Percentiles rank a stretch among this genome's conserved stretches.
Conservation (phyloP, 1,140 invertebrate species). For the Eufriesea mexicana region DNA sequence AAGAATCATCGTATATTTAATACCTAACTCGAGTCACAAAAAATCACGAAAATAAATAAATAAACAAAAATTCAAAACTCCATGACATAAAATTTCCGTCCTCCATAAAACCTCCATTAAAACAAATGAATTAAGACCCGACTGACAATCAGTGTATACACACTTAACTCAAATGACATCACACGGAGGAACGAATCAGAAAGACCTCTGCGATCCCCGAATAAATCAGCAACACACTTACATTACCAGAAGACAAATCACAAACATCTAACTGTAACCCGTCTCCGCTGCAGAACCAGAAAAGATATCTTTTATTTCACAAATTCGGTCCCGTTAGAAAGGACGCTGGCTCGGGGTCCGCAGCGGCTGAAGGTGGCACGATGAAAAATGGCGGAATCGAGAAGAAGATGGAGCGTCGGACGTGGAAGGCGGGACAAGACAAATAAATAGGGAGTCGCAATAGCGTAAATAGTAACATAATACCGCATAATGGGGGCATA, state of each 20-base stretch:
- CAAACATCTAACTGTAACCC: too few species aligned
- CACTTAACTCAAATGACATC: too few species aligned
- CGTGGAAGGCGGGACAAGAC: conserved; percentile 70
- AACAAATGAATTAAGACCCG: too few species aligned
- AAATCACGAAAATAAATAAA: too few species aligned
- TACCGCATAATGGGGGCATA: conserved; percentile 80
- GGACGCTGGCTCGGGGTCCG: background rate
- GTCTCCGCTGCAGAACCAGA: rapidly evolving
- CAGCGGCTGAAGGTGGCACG: too few species aligned
- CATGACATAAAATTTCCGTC: too few species aligned
- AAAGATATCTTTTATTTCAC: background rate
- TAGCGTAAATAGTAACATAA: conserved; percentile 81
- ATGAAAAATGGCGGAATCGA: conserved; percentile 14
- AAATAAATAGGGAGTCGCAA: conserved; percentile 75
- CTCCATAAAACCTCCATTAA: too few species aligned
- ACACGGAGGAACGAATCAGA: too few species aligned
- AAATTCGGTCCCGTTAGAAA: conserved; percentile 17
- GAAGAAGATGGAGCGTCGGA: conserved; percentile 6
- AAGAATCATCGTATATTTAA: too few species aligned
- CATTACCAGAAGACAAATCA: background rate
- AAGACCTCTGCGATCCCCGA: background rate
- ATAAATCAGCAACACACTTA: background rate
- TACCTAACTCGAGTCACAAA: too few species aligned
- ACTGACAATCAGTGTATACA: too few species aligned
- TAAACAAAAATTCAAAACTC: too few species aligned